phyloP scores from a whole-genome alignment of 1,140 invertebrate species.

The Yoshiicerus persimilis region DNA sequence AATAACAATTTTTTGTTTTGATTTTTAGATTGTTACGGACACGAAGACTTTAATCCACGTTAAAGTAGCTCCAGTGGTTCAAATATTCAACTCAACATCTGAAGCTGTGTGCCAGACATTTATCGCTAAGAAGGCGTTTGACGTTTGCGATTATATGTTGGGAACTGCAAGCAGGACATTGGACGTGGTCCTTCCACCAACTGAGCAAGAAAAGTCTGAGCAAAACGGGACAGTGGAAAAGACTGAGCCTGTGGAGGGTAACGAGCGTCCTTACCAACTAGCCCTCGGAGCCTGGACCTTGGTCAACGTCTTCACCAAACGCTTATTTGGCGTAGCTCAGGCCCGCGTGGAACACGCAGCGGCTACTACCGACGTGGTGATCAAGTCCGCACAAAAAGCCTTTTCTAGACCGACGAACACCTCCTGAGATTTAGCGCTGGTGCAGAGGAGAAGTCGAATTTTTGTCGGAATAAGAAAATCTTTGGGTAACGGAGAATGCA shows the following conservation, averaged over 20 bases:
- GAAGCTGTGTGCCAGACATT: slow-evolving; percentile 25
- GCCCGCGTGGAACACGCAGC: slow-evolving; percentile 21
- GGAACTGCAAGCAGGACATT: neutral
- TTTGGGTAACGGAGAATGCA: neutral
- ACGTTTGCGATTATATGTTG: slow-evolving; percentile 33
- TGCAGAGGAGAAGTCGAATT: neutral
- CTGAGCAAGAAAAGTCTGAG: neutral
- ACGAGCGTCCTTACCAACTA: neutral
- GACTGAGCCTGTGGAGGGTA: neutral
- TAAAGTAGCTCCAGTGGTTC: slow-evolving; percentile 30
- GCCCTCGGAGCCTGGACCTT: neutral
- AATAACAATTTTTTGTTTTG: neutral
- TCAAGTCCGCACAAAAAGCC: slow-evolving; percentile 32
- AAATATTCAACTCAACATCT: slow-evolving; percentile 11
- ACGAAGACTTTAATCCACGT: slow-evolving; percentile 32
- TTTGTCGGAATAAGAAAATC: neutral
- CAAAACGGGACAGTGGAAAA: slow-evolving; percentile 15
- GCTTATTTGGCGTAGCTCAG: slow-evolving; percentile 37
- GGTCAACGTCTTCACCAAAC: neutral
- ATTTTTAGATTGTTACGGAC: slow-evolving; percentile 34
- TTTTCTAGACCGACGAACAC: neutral
- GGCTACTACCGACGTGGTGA: slow-evolving; percentile 29
- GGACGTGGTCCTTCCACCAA: slow-evolving; percentile 36
- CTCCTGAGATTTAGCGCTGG: neutral
- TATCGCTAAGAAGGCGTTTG: slow-evolving; percentile 29